Evolutionary conservation across 1,140 invertebrate genomes (phyloP), one percentile per base, ranked within the genome.

Genomic region (Aphaenogaster floridana): DNA sequence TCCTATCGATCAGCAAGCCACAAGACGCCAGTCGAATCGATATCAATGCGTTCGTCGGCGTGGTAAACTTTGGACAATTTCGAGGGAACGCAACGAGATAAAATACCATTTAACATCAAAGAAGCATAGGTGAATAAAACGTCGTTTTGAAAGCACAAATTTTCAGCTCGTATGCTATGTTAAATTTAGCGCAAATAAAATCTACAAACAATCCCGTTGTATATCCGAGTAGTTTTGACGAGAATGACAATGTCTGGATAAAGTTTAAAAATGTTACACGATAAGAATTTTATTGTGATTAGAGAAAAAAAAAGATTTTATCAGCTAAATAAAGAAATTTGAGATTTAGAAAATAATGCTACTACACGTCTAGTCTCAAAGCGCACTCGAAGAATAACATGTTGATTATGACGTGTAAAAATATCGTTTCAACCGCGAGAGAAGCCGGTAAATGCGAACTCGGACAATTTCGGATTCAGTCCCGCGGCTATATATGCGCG

Each of bases 1-100:
- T 90, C 11, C 79, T 61, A 89, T 89, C 88, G 88, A 90, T 89
- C 86, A 78, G 69, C 64, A 45, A 39, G 45, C n/a, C n/a, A 21
- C 34, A 34, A 64, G 13, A 13, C 45, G 7, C 17, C 52, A 21
- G 36, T 69, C 48, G 48, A 21, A 39, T 84, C 28, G 54, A 50
- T 84, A 63, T 84, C 69, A 21, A 57, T 17, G 28, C n/a, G 5
- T 28, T 39, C 36, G 34, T 54, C 17, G 9, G 13, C 13, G 6
- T 52, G 7, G 11, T 21, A 17, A 50, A 34, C 7, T 50, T 11
- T 21, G 15, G 13, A 68, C 50, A 17, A 64, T 78, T 57, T 72
- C 15, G 45, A 3, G 36, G 13, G 1, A 39, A 63, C 15, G 21
- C 9, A 6, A 28, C 1, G 15, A 48, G 13, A 57, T 36, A 36